Conservation (phyloP, 2,113 vertebrate genomes). For the Pachyramphus minor region DNA sequence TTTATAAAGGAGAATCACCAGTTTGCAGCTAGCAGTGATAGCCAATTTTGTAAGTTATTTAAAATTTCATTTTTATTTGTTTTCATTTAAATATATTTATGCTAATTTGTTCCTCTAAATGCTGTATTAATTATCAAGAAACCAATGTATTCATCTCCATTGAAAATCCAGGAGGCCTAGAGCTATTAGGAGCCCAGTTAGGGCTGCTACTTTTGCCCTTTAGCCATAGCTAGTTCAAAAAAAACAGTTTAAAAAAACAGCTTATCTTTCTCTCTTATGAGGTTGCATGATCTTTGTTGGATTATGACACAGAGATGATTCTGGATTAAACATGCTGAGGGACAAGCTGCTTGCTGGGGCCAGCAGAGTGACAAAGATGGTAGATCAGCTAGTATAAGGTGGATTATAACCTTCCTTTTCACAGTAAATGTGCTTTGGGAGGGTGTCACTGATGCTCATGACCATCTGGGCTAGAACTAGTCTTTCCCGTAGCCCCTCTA, state of each 20-base stretch:
- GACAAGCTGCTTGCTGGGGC: neutral
- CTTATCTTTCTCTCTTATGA: neutral
- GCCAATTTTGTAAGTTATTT: neutral
- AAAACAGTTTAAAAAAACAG: neutral
- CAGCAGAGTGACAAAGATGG: neutral
- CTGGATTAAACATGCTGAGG: neutral
- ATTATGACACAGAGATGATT: neutral
- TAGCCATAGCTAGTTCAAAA: neutral
- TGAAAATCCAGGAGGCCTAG: neutral
- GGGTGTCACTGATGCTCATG: accelerated
- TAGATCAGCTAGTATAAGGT: neutral
- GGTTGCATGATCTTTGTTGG: neutral
- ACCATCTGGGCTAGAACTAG: neutral
- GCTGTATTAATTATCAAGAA: neutral
- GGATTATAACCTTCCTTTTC: neutral
- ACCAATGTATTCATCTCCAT: neutral
- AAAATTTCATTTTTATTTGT: neutral
- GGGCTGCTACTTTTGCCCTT: neutral
- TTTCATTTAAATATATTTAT: no score
- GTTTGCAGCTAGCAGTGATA: neutral
- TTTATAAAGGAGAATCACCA: neutral
- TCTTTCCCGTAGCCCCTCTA: neutral
- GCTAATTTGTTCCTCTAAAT: neutral
- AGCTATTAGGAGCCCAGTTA: neutral
- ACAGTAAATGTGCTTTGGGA: neutral